Percentiles rank a stretch among this genome's conserved stretches.
phyloP scores from a whole-genome alignment of 23 tunicate genomes.

The Oikopleura dioica region DNA sequence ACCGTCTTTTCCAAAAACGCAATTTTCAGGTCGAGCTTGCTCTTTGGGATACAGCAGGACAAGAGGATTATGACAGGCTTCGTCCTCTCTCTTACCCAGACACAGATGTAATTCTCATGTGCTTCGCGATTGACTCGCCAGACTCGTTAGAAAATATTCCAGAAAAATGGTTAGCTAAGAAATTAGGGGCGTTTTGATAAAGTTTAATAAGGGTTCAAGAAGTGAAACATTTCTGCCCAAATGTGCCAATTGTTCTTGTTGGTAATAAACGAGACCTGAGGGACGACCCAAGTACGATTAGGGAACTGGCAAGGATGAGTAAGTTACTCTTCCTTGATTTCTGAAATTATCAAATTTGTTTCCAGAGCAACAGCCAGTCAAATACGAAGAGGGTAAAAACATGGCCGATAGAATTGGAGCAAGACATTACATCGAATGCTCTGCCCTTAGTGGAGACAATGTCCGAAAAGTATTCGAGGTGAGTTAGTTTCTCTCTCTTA shows the following conservation, averaged over 20 bases:
- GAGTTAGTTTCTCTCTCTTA: no score
- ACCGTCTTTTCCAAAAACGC: background rate
- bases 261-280: slow-evolving; percentile 96
- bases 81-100: slow-evolving; percentile 96
- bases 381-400: slow-evolving; percentile 49
- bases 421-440: slow-evolving; percentile 79
- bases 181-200: background rate
- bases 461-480: slow-evolving; percentile 88
- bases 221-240: slow-evolving; percentile 96
- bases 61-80: slow-evolving; percentile 94
- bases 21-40: slow-evolving; percentile 84
- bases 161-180: slow-evolving; percentile 97
- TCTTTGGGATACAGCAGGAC: slow-evolving; percentile 99
- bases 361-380: slow-evolving; percentile 63
- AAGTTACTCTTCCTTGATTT: slow-evolving; percentile 3
- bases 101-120: slow-evolving; percentile 96
- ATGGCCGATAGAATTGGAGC: slow-evolving; percentile 99
- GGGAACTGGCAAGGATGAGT: slow-evolving; percentile 56
- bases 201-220: slow-evolving; percentile 16
- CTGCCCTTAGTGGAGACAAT: slow-evolving; percentile 81
- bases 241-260: slow-evolving; percentile 90
- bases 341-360: no score
- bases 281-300: slow-evolving; percentile 34
- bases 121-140: slow-evolving; percentile 95
- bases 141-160: slow-evolving; percentile 98